These are phyloP conservation scores for Atta cephalotes DNA, from an alignment of 1,140 invertebrate species.

Conservation along the genomic window DNA sequence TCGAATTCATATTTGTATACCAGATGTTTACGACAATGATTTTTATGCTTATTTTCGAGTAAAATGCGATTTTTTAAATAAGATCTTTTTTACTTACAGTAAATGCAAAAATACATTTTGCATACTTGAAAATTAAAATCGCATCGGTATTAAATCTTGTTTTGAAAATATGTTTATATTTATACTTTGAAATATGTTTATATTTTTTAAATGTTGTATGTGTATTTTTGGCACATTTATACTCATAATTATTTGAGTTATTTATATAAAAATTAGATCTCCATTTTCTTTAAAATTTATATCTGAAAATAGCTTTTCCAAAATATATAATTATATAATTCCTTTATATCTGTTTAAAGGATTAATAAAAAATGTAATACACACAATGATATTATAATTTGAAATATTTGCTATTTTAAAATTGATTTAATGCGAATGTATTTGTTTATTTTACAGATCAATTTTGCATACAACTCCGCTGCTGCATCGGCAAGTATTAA, in stretches of 20 bases:
- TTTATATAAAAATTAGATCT: not conserved
- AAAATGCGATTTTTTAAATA: not conserved
- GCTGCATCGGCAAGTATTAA: not conserved
- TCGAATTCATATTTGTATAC: not conserved
- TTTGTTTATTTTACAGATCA: not conserved
- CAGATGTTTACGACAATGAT: not conserved
- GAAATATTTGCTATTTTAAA: not conserved
- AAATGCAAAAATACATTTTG: no score
- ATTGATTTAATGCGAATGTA: not conserved
- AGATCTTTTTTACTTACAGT: not conserved
- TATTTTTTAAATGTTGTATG: no score
- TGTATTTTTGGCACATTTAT: no score
- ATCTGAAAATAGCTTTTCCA: not conserved
- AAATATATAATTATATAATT: not conserved
- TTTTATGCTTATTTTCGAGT: not conserved
- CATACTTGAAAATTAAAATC: no score
- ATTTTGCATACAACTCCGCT: not conserved
- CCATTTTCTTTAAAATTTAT: not conserved
- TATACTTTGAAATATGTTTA: no score
- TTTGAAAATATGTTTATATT: no score
- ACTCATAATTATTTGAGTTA: not conserved
- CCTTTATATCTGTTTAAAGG: not conserved
- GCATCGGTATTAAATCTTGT: no score
- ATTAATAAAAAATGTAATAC: not conserved
- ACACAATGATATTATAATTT: not conserved